Conservation (phyloP, 1,140 invertebrate species). For the Hylyphantes graminicola region DNA sequence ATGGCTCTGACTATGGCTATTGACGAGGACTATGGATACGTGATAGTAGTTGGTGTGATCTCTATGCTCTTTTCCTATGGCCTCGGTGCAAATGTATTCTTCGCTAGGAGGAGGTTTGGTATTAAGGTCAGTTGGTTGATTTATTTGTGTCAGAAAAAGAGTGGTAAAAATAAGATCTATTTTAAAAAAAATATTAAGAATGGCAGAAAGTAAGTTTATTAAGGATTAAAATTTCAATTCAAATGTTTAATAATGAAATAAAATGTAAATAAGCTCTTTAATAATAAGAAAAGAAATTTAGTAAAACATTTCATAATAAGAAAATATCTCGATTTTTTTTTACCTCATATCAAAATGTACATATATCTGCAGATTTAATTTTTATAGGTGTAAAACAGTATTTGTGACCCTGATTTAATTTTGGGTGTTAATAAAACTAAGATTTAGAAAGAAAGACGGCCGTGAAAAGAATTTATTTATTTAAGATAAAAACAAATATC, state of each 20-base stretch:
- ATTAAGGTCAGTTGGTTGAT: constrained; percentile 62
- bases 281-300: too few species aligned
- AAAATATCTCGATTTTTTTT: too few species aligned
- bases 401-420: too few species aligned
- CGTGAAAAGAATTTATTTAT: neutral
- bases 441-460: neutral
- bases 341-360: too few species aligned
- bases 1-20: constrained; percentile 60
- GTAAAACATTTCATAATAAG: too few species aligned
- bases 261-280: too few species aligned
- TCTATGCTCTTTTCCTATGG: constrained; percentile 65
- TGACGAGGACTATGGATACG: constrained; percentile 66
- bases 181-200: neutral
- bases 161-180: neutral
- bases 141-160: neutral
- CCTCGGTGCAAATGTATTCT: constrained; percentile 65
- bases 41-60: constrained; percentile 65
- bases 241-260: too few species aligned
- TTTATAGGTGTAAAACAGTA: too few species aligned
- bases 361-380: too few species aligned
- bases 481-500: neutral
- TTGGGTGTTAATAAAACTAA: neutral
- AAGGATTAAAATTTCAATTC: too few species aligned
- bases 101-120: constrained; percentile 65
- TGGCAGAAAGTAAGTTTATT: constrained; percentile 60